Conservation (phyloP, 2,113 vertebrate species). For the Collichthys lucidus region DNA sequence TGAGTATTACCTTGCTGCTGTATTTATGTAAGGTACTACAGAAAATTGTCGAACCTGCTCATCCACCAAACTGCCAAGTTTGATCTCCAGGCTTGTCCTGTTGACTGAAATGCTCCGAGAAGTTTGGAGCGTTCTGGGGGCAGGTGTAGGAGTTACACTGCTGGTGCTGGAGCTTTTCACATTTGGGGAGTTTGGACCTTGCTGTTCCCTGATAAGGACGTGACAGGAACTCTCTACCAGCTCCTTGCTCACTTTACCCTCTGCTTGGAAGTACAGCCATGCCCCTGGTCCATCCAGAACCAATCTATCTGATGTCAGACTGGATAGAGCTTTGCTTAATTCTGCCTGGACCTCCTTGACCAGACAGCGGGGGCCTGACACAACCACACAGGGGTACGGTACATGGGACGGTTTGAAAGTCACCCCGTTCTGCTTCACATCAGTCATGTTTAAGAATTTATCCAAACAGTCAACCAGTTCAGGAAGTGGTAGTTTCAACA, state of each 20-base stretch:
- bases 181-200: neutral
- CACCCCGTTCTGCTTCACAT: conserved; percentile 43
- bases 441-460: conserved; percentile 50
- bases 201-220: conserved; percentile 55
- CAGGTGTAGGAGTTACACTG: too few species aligned
- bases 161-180: too few species aligned
- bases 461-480: conserved; percentile 66
- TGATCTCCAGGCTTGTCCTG: too few species aligned
- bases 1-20: neutral
- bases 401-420: conserved; percentile 11
- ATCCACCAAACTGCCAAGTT: too few species aligned
- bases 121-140: too few species aligned
- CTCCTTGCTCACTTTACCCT: conserved; percentile 50
- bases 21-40: neutral
- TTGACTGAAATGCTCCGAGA: too few species aligned
- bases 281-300: conserved; percentile 68
- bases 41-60: too few species aligned
- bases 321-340: conserved; percentile 26
- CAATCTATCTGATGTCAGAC: conserved; percentile 27
- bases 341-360: conserved; percentile 38
- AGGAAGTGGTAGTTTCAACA: conserved; percentile 40
- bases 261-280: conserved; percentile 59
- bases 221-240: conserved; percentile 55
- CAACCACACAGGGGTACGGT: conserved; percentile 48
- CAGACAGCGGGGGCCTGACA: conserved; percentile 65